A percentile compares a stretch with the other conserved stretches of the same genome.
Evolutionary conservation across 2,113 vertebrate species (phyloP).

Genomic region (Blennius ocellaris): DNA sequence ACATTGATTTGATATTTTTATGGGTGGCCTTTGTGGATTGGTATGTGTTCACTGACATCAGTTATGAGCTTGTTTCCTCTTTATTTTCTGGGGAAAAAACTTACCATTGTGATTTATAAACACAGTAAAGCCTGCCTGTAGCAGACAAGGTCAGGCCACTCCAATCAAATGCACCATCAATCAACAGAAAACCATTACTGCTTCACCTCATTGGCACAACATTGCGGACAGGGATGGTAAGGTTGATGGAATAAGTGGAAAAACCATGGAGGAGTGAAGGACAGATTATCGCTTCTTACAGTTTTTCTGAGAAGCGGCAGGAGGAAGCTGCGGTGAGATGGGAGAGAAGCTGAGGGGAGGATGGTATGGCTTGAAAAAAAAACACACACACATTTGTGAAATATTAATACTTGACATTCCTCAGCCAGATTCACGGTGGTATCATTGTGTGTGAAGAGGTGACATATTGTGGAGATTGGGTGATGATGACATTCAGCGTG

Average conservation of each 20-base stretch:
- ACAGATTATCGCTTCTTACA: conserved; percentile 12
- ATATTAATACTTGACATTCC: conserved; percentile 76
- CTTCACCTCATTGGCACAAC: not conserved
- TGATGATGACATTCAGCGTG: conserved; percentile 62
- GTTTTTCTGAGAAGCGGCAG: conserved; percentile 11
- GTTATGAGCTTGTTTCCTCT: not conserved
- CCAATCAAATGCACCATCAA: conserved; percentile 23
- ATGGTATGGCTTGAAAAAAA: conserved; percentile 17
- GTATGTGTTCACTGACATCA: not conserved
- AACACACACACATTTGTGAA: conserved; percentile 40
- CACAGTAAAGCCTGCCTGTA: not conserved
- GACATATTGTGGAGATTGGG: conserved; percentile 59
- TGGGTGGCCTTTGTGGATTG: not conserved
- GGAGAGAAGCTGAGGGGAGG: conserved; percentile 10
- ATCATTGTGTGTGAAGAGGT: conserved; percentile 57
- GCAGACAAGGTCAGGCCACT: conserved; percentile 13
- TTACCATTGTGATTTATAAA: conserved; percentile 25
- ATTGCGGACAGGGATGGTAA: not conserved
- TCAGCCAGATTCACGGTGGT: conserved; percentile 53
- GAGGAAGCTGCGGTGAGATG: not conserved
- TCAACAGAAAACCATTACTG: conserved; percentile 33
- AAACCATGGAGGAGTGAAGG: not conserved
- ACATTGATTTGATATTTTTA: not conserved
- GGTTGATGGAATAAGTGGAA: not conserved
- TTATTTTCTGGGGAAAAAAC: conserved; percentile 8